Base-by-base conservation (phyloP, 2,888 invertebrate species). In the Drosophila mettleri region DNA sequence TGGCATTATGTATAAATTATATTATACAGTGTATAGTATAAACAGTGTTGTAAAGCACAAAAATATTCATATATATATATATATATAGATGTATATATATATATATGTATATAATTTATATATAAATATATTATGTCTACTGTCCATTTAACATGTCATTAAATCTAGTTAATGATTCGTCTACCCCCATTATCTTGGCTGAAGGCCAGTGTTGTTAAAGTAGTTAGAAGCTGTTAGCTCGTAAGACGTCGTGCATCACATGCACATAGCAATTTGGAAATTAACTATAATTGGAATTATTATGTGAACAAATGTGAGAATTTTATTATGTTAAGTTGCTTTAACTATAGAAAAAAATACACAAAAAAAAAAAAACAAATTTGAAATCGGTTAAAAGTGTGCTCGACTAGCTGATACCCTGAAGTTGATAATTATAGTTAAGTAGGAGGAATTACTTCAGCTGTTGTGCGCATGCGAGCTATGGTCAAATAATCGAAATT, bases 231-330 rank as follows among this genome's bases (percentile, higher is more conserved):
- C 10, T 27, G 27, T 43, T 43, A 16, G 16, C 16, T 43, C 3
- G 8, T 24, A 41, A 22, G 22, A 22, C 18, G 41, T 24, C 5
- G 43, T 5, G 5, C 10, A 24, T n/a, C 14, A 22, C 24, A 24
- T 24, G 43, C 43, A 16, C 5, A 43, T 22, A 3, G n/a, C 14
- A 3, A 43, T 24, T 43, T 6, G 0, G 24, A 27, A 27, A 43
- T 43, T 43, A 27, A 16, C 9, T 27, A 6, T 43, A 43, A 43
- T 43, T 27, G 43, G 43, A 43, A 27, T 43, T 27, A 43, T 43
- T 27, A 43, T 43, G 24, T 16, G 43, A 24, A 22, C 43, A 24
- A 43, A 43, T 43, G 43, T 10, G 24, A 43, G 43, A 43, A n/a
- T 43, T 43, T 24, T 27, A 27, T 27, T 24, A 43, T 43, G 22